Conservation (phyloP, 2,113 vertebrate species). For the Myotis brandtii region DNA sequence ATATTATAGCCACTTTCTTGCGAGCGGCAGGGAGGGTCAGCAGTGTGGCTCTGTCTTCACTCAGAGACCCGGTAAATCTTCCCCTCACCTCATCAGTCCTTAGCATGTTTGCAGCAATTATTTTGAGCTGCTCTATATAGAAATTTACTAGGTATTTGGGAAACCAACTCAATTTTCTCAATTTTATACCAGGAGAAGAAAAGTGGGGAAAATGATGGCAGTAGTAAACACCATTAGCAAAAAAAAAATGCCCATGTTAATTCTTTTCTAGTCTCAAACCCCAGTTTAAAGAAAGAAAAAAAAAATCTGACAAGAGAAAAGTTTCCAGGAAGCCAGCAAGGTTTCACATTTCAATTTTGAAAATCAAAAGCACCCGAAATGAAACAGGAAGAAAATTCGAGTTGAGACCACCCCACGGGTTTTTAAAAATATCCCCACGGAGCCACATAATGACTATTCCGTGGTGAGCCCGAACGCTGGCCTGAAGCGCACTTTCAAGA, state of each 20-base stretch:
- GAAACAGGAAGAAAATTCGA: conserved; percentile 47
- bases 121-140: not conserved
- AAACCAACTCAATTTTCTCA: not conserved
- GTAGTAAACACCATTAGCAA: not conserved
- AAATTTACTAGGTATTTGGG: not conserved
- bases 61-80: not conserved
- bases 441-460: not conserved
- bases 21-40: not conserved
- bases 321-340: not conserved
- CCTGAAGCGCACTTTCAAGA: not conserved
- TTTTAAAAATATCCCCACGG: not conserved
- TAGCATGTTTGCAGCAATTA: not conserved
- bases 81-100: not conserved
- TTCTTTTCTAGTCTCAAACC: not conserved
- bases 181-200: not conserved
- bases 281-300: not conserved
- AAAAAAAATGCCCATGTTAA: not conserved
- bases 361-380: conserved; percentile 42
- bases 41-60: not conserved
- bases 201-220: not conserved
- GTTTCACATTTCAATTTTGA: not conserved
- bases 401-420: not conserved
- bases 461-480: not conserved
- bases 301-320: not conserved
- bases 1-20: not conserved